Conservation (phyloP, 2,797 vertebrate species). For the Ara ararauna region DNA sequence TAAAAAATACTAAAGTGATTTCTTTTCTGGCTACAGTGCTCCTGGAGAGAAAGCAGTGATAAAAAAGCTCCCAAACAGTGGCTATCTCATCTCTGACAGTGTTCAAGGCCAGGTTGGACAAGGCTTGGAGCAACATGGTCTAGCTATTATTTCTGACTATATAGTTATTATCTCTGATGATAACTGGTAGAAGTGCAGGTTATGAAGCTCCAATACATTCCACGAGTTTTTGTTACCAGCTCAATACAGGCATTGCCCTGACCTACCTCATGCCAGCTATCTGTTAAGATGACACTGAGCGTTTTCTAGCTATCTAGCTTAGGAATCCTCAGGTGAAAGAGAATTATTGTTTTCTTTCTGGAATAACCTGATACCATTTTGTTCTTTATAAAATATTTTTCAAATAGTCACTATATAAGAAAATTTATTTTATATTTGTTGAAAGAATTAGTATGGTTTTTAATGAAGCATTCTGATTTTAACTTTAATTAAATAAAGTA, state of each 20-base stretch:
- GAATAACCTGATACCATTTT: background rate
- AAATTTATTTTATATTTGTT: background rate
- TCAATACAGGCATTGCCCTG: background rate
- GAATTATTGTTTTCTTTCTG: background rate
- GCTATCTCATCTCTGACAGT: background rate
- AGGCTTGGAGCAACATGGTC: background rate
- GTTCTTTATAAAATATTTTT: background rate
- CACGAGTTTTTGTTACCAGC: background rate
- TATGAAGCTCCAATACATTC: accelerated
- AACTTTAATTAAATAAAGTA: background rate
- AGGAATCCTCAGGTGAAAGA: background rate
- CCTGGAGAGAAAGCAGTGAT: background rate
- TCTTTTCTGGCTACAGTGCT: background rate
- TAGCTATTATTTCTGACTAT: background rate
- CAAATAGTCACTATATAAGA: background rate
- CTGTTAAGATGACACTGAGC: background rate
- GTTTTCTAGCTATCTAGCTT: background rate
- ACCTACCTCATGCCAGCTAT: background rate
- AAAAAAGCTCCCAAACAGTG: background rate
- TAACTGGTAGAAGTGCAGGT: background rate
- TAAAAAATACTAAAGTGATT: background rate
- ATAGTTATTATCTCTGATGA: background rate
- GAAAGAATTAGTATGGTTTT: background rate
- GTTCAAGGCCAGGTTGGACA: background rate
- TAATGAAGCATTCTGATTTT: background rate